A percentile compares a stretch with the other conserved stretches of the same genome.
phyloP scores from a whole-genome alignment of 2,113 vertebrate genomes.

The Copsychus sechellarum region DNA sequence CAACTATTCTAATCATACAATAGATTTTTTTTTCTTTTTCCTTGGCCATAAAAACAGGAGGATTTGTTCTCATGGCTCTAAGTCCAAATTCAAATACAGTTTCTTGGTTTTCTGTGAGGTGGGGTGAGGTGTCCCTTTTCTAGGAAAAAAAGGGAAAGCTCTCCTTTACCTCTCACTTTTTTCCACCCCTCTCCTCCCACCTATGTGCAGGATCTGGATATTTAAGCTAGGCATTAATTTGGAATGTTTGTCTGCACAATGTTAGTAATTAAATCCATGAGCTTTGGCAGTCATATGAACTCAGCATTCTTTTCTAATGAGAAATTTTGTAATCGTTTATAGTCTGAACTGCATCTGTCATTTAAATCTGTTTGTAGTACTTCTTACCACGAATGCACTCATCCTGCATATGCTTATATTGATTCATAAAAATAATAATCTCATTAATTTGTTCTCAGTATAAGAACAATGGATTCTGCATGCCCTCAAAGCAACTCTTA shows the following conservation, averaged over 20 bases:
- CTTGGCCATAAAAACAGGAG: neutral
- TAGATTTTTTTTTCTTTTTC: neutral
- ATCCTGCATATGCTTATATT: neutral
- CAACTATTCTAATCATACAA: neutral
- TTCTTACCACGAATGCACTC: neutral
- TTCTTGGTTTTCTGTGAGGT: neutral
- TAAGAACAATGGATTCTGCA: neutral
- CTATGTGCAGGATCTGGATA: neutral
- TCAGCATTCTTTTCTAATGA: slow-evolving; percentile 50
- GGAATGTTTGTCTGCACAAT: slow-evolving; percentile 45
- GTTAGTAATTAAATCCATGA: slow-evolving; percentile 60
- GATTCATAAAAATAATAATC: neutral
- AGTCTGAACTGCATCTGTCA: slow-evolving; percentile 51
- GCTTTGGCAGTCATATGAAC: slow-evolving; percentile 46
- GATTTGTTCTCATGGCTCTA: neutral
- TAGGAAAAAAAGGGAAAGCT: neutral
- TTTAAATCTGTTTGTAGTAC: slow-evolving; percentile 38
- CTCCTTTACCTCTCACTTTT: neutral
- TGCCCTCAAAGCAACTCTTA: neutral
- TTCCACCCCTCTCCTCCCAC: neutral
- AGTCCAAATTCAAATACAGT: neutral
- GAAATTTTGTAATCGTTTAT: slow-evolving; percentile 41
- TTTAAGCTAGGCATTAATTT: slow-evolving; percentile 44
- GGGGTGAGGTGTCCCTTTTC: neutral
- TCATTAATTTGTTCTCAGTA: neutral